These are phyloP conservation scores for Oikopleura dioica DNA, from an alignment of 23 tunicate genomes.

Conservation along the genomic window DNA sequence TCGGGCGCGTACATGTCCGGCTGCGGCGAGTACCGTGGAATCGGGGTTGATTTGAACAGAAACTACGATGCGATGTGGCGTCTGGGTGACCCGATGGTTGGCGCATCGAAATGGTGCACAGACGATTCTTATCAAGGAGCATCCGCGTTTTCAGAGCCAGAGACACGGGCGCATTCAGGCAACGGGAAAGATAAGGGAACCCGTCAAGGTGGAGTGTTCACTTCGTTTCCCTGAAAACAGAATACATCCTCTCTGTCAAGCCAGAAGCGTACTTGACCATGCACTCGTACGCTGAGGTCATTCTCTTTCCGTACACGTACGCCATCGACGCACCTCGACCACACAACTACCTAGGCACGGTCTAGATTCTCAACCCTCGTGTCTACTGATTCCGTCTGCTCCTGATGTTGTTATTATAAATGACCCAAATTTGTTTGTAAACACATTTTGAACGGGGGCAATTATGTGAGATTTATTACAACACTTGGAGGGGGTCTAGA, in stretches of 20 bases:
- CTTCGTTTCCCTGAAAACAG: too few relatives aligned
- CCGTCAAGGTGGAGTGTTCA: too few relatives aligned
- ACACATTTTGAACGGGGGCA: too few relatives aligned
- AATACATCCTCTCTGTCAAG: not conserved
- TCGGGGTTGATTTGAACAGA: constrained; percentile 77
- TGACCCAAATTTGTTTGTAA: too few relatives aligned
- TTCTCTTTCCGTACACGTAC: not conserved
- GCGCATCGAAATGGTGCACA: not conserved
- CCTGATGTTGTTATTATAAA: too few relatives aligned
- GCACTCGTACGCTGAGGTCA: not conserved
- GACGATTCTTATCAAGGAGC: not conserved
- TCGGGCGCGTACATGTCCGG: not conserved
- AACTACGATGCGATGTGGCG: constrained; percentile 49
- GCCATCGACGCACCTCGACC: not conserved
- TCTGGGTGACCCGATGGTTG: not conserved
- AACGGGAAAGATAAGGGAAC: too few relatives aligned
- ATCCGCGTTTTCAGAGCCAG: constrained; percentile 2
- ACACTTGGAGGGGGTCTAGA: too few relatives aligned
- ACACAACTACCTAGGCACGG: not conserved
- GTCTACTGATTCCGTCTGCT: too few relatives aligned
- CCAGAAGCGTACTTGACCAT: constrained; percentile 10
- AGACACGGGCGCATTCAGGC: not conserved
- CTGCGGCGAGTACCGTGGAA: not conserved
- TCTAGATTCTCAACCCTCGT: too few relatives aligned
- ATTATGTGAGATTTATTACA: too few relatives aligned